phyloP scores from a whole-genome alignment of 1,140 invertebrate genomes.

The Coboldia fuscipes region DNA sequence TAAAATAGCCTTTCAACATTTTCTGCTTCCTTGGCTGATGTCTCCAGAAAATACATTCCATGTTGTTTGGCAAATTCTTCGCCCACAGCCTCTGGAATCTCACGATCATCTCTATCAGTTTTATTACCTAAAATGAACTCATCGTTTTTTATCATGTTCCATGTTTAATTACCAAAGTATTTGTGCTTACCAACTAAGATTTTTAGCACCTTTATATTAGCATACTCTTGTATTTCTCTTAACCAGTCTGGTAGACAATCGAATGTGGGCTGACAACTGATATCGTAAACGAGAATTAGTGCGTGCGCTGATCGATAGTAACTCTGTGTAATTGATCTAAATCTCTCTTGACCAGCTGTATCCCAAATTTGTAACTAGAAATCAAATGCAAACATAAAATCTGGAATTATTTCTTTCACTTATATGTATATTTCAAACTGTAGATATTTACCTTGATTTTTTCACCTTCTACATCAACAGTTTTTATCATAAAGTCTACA shows the following conservation, averaged over 20 bases:
- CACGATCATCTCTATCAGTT: constrained; percentile 83
- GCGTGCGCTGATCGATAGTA: constrained; percentile 96
- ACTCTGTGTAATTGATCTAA: constrained; percentile 84
- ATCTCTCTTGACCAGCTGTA: constrained; percentile 65
- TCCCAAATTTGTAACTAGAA: constrained; percentile 94
- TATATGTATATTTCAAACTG: not conserved
- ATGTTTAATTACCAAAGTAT: not conserved
- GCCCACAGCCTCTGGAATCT: constrained; percentile 85
- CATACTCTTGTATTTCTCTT: constrained; percentile 90
- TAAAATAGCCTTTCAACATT: constrained; percentile 94
- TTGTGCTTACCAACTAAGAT: constrained; percentile 58
- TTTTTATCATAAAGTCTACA: constrained; percentile 99
- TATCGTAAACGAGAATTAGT: constrained; percentile 92
- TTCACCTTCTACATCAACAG: constrained; percentile 93
- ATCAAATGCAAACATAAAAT: constrained; percentile 1
- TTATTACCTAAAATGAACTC: constrained; percentile 57
- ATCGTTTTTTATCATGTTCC: not conserved
- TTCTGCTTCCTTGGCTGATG: constrained; percentile 92
- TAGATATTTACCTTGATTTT: constrained; percentile 71
- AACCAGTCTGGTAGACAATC: constrained; percentile 91
- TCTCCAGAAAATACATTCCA: constrained; percentile 96
- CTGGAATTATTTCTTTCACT: not conserved
- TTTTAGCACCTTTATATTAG: constrained; percentile 79
- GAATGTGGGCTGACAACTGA: constrained; percentile 91
- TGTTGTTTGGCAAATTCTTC: constrained; percentile 88